Base-by-base conservation (phyloP, 1,140 invertebrate genomes). In the Acromyrmex heyeri region DNA sequence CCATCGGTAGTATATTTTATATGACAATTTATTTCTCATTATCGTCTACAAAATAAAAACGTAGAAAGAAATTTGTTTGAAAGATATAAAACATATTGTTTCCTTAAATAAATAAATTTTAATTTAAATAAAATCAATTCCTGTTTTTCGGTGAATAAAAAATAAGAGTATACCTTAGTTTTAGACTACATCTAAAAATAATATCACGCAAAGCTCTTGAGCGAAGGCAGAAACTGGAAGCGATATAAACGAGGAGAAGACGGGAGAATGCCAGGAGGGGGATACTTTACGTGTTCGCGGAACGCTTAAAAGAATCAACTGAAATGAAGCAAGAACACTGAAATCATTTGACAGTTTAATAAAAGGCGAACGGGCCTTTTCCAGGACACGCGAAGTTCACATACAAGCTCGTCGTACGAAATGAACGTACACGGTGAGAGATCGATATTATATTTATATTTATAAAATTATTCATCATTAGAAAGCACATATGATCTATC, bases 391-490 rank as follows among this genome's bases (percentile, higher is more conserved):
- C 79, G 55, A 61, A 82, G 24, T 82, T 82, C 79, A 82, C 79
- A 83, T 83, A 83, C 79, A 83, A 83, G 79, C 79, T 73, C 69
- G 30, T 73, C 72, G 77, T 83, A 69, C 67, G 88, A 91, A 93
- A 90, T 92, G 53, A 93, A 91, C 73, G 57, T 90, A 92, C 90
- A 93, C 86, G 64, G 89, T 91, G 86, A 93, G 79, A 91, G 86
- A 92, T 93, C 91, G 86, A 91, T 94, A 94, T 93, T 93, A 94
- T 92, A 92, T 91, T 93, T 94, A 94, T 94, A 94, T 94, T 94
- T 94, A 94, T 94, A 94, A 94, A 94, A 94, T 94, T 94, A 93
- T 94, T 92, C 91, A 92, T 94, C 93, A 93, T 94, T 94, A 93
- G 93, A 94, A 94, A 94, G 93, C 93, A 94, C 93, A 94, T 94